Evolutionary conservation across 2,797 vertebrate genomes (phyloP), one percentile per base, ranked within the genome.

Genomic region (Carapus acus): DNA sequence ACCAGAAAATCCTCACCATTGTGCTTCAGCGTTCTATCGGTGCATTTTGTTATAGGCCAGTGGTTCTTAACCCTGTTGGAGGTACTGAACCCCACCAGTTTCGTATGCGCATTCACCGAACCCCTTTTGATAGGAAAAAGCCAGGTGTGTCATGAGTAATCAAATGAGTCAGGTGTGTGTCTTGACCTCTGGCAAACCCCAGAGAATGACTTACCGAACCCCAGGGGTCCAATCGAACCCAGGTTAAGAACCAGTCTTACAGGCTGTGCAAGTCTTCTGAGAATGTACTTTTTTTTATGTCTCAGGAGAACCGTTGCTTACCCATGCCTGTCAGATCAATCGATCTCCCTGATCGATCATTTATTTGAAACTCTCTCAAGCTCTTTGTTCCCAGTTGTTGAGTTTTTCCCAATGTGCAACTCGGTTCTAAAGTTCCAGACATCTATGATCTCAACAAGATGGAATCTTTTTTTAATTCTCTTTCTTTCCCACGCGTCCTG

Each of bases 1-100:
- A 54, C 49, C 65, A 64, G 57, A 61, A 46, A 64, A 72, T 73
- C 49, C 40, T 66, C 65, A 62, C 57, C 55, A 67, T 74, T 60
- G 62, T 75, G 71, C 73, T 73, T 48, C 69, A 46, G 38, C 49
- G 65, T 58, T 49, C 34, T 77, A 49, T 52, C 62, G 58, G 54
- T 65, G 57, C 63, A n/a, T 11, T 73, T 78, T 74, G 66, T 63
- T 68, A 7, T 60, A 59, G 59, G 49, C 36, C 45, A 46, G 49
- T n/a, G n/a, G n/a, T n/a, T n/a, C n/a, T n/a, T n/a, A n/a, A n/a
- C n/a, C n/a, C n/a, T n/a, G n/a, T n/a, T n/a, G n/a, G n/a, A n/a
- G n/a, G n/a, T n/a, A n/a, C n/a, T n/a, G n/a, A n/a, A n/a, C n/a
- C n/a, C n/a, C n/a, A n/a, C n/a, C n/a, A n/a, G n/a, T n/a, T n/a